Percentiles rank a stretch among this genome's conserved stretches.
phyloP scores from a whole-genome alignment of 2,113 vertebrate species.

The Hippoglossus stenolepis region DNA sequence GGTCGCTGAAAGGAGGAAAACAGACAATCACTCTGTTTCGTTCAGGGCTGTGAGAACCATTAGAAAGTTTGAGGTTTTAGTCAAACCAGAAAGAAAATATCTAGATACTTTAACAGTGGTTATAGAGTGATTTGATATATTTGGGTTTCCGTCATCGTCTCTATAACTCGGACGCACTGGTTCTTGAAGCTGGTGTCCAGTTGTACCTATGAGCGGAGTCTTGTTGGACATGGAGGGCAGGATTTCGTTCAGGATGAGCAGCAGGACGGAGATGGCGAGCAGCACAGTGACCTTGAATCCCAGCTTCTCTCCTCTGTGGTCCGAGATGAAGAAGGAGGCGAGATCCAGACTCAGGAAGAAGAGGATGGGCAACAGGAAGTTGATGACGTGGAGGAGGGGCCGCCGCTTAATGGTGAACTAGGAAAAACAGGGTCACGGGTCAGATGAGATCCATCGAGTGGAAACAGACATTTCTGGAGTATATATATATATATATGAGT shows the following conservation, averaged over 20 bases:
- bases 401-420: slow-evolving; percentile 82
- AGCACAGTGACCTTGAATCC: slow-evolving; percentile 81
- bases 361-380: slow-evolving; percentile 84
- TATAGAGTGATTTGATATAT: neutral
- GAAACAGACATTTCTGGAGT: too few species aligned
- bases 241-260: slow-evolving; percentile 82
- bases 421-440: neutral
- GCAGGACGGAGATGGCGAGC: slow-evolving; percentile 79
- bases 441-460: neutral
- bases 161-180: too few species aligned
- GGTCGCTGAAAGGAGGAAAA: slow-evolving; percentile 48
- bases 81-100: neutral
- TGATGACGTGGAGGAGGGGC: slow-evolving; percentile 82
- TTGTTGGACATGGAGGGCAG: slow-evolving; percentile 78
- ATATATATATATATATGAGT: too few species aligned
- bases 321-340: slow-evolving; percentile 82
- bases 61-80: neutral
- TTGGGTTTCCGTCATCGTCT: too few species aligned
- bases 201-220: slow-evolving; percentile 78
- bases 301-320: slow-evolving; percentile 82
- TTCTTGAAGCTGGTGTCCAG: neutral
- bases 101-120: too few species aligned
- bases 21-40: neutral
- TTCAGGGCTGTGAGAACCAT: neutral
- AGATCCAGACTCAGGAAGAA: slow-evolving; percentile 85